These are phyloP conservation scores for Heliconius hermathena DNA, from an alignment of 1,140 invertebrate genomes.

Conservation along the genomic window DNA sequence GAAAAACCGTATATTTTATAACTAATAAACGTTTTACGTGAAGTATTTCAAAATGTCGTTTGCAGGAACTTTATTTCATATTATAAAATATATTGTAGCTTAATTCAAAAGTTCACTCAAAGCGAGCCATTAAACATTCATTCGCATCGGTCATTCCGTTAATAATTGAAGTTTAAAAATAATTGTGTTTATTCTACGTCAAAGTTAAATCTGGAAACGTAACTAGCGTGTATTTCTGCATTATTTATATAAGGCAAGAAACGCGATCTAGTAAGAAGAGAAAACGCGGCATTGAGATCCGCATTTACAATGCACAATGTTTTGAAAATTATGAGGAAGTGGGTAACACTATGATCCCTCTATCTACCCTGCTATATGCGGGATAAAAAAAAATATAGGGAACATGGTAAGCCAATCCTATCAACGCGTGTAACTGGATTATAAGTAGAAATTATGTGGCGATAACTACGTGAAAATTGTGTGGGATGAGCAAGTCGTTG, in stretches of 20 bases:
- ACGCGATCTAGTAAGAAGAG: too few relatives aligned
- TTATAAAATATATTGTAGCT: constrained; percentile 1
- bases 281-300: too few relatives aligned
- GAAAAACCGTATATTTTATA: background rate
- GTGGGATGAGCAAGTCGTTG: background rate
- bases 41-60: background rate
- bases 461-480: background rate
- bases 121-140: constrained; percentile 10
- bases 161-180: constrained; percentile 9
- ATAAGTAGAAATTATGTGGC: background rate
- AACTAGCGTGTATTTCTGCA: background rate
- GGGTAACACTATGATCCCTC: too few relatives aligned
- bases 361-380: too few relatives aligned
- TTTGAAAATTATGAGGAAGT: too few relatives aligned
- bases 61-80: constrained; percentile 6
- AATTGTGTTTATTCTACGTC: background rate
- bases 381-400: too few relatives aligned
- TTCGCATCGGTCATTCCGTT: background rate
- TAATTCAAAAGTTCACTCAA: constrained; percentile 10
- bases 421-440: background rate
- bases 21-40: constrained; percentile 2
- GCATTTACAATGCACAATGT: too few relatives aligned
- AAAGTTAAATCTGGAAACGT: background rate
- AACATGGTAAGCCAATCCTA: background rate
- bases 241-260: background rate